phyloP scores from a whole-genome alignment of 2,797 vertebrate species.

The Myripristis jacobus region DNA sequence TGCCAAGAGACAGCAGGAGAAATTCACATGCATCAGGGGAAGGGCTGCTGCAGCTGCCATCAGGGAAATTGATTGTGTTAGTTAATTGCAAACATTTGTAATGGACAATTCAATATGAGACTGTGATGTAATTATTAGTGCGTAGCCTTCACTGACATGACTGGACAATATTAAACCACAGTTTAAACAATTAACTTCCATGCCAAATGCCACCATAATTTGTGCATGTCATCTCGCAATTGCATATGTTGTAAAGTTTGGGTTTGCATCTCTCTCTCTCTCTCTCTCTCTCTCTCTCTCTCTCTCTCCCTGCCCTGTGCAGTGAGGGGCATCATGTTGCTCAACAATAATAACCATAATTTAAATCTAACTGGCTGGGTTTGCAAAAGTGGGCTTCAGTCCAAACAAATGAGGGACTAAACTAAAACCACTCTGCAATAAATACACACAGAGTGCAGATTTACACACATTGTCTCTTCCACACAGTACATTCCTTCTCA shows the following conservation, averaged over 20 bases:
- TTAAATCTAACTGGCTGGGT: slow-evolving; percentile 41
- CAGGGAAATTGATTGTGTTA: slow-evolving; percentile 36
- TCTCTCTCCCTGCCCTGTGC: slow-evolving; percentile 4
- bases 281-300: slow-evolving; percentile 6
- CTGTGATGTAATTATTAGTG: slow-evolving; percentile 24
- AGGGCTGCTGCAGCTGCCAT: slow-evolving; percentile 24
- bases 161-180: slow-evolving; percentile 18
- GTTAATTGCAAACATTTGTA: slow-evolving; percentile 38
- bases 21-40: slow-evolving; percentile 27
- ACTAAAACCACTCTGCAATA: slow-evolving; percentile 24
- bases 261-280: slow-evolving; percentile 3
- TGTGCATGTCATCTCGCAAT: slow-evolving; percentile 30
- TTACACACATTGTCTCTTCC: not conserved
- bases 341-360: slow-evolving; percentile 42
- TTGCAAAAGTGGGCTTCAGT: not conserved
- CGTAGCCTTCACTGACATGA: slow-evolving; percentile 26
- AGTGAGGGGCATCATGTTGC: slow-evolving; percentile 35
- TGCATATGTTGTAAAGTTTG: not conserved
- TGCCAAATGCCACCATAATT: slow-evolving; percentile 24
- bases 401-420: not conserved
- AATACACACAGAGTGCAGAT: not conserved
- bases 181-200: slow-evolving; percentile 40
- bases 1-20: slow-evolving; percentile 18
- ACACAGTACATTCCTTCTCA: not conserved
- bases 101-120: slow-evolving; percentile 22